Evolutionary conservation across 2,113 vertebrate genomes (phyloP), one percentile per base, ranked within the genome.

Genomic region (Brachyhypopomus occidentalis): DNA sequence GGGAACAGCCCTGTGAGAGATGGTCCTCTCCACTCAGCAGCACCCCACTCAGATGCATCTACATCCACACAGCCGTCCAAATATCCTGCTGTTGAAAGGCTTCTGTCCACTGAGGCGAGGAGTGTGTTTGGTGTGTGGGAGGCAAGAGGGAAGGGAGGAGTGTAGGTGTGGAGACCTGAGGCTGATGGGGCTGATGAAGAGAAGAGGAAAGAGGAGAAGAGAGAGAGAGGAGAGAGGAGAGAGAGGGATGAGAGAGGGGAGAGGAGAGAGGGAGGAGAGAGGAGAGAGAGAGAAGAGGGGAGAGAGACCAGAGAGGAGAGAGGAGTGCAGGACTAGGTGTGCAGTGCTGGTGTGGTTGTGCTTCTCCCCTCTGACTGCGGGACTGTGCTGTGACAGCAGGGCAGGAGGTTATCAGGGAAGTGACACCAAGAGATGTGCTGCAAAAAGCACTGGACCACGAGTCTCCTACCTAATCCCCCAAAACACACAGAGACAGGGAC

Each of bases 361-460:
- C 73, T 20, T 20, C 30, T 38, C 67, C 52, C 60, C 69, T 67
- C 34, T 45, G 34, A 71, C 70, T 74, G 22, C 36, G 38, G 56
- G 30, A 78, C 56, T 62, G 48, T 77, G 59, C 72, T 82, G 77
- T 70, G 79, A 84, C 78, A 69, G 67, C 22, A 67, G 82, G 84
- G 73, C 82, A 79, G 77, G n/a, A 34, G 85, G 84, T 85, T 88
- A 85, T 84, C 82, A 25, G 75, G 63, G 67, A 81, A 62, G 82
- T 82, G 81, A 88, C 87, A 88, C 82, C 87, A 85, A 83, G 71
- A 86, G 87, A 85, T 80, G 81, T 85, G 84, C 70, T 59, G 58
- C 62, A 69, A 82, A 66, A 77, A 70, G 77, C 73, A 73, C 75
- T 73, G 78, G 80, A 86, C 77, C 83, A 80, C 74, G 36, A 83